Base-by-base conservation (phyloP, 2,113 vertebrate species). In the Peromyscus californicus region DNA sequence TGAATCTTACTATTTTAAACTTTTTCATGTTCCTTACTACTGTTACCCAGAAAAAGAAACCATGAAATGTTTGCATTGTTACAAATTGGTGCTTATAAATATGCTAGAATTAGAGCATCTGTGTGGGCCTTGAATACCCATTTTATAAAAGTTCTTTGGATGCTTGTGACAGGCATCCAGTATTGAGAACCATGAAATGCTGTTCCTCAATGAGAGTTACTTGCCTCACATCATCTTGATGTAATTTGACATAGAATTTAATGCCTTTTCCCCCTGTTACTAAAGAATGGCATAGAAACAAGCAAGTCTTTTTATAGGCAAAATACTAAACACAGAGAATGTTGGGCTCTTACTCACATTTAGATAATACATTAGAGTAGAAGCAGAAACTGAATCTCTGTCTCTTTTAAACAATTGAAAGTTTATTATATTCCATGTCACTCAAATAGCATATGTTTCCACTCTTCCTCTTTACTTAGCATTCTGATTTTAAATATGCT, bases 191-290 rank as follows among this genome's bases (percentile, higher is more conserved):
- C 26, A 59, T 57, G 26, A 59, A 76, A 6, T 63, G n/a, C 45
- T 57, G 13, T 17, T 59, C 5, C 15, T 10, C 61, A 16, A 19
- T 36, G 12, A 63, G 24, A 42, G 51, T 21, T 67, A 31, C 74
- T 85, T 79, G 6, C 22, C 39, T 59, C 48, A 89, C 11, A 61
- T 42, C n/a, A 19, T 57, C 36, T 86, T 63, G 17, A 72, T 63
- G 31, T 88, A 29, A 26, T 90, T 96, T 80, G 29, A 59, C 54
- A 85, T 42, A 84, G 22, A 89, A 95, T 91, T 93, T 79, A 93
- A 29, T 15, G 74, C 78, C 51, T 72, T 82, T 69, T 79, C 78
- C 33, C 17, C 9, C 33, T 80, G 42, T 19, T 86, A 75, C 19
- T 63, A 5, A 90, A 76, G 48, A 16, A 65, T 67, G 82, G 1